A percentile compares a stretch with the other conserved stretches of the same genome.
Evolutionary conservation across 2,797 vertebrate genomes (phyloP).

Genomic region (Helicolenus hilgendorfi): DNA sequence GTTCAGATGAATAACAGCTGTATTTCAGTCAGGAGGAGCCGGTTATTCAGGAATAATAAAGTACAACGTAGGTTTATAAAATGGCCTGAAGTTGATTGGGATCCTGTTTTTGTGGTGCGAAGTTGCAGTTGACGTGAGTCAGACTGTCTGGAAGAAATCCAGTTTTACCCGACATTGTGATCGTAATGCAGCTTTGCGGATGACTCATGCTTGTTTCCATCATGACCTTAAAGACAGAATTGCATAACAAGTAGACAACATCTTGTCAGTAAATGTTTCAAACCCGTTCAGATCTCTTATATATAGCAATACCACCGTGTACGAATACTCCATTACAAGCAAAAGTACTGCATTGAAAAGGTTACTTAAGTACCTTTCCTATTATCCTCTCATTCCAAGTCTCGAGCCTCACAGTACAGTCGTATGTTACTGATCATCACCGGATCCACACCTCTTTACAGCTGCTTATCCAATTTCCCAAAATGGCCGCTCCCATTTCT

Average conservation of each 20-base stretch:
- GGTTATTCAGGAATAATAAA: neutral
- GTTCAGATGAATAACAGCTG: neutral
- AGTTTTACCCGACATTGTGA: neutral
- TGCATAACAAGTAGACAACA: neutral
- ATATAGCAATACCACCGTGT: neutral
- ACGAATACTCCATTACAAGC: neutral
- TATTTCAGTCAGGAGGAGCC: neutral
- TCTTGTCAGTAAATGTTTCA: neutral
- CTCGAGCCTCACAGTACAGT: neutral
- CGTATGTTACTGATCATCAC: constrained; percentile 23
- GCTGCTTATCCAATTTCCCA: constrained; percentile 77
- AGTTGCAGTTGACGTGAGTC: neutral
- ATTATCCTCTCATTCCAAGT: neutral
- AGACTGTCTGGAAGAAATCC: neutral
- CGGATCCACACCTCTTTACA: constrained; percentile 61
- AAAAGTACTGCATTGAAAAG: neutral
- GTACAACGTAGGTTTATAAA: neutral
- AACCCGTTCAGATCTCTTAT: neutral
- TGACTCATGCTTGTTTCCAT: constrained; percentile 15
- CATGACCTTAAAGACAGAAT: neutral
- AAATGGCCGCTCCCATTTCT: constrained; percentile 71
- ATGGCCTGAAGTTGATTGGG: neutral
- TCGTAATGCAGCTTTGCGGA: neutral
- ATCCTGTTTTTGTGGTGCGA: neutral
- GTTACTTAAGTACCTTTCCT: neutral